These are phyloP conservation scores for Caenorhabditis sp. DNA, from an alignment of 2,888 invertebrate species.

Conservation along the genomic window DNA sequence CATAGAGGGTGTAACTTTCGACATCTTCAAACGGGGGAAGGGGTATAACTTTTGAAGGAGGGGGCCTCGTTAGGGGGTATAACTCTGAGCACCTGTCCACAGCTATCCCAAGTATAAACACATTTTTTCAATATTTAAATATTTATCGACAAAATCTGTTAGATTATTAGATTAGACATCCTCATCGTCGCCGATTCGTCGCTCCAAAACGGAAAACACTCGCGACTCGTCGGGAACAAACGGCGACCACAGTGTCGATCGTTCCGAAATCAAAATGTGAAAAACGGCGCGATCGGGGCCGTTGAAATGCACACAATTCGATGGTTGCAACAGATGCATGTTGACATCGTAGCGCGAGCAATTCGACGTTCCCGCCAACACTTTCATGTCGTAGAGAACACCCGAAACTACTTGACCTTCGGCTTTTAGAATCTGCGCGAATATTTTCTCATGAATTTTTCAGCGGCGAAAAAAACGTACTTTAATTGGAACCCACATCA, in stretches of 20 bases:
- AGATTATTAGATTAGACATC: conserved; percentile 4
- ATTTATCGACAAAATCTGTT: no score
- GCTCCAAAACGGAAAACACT: conserved; percentile 27
- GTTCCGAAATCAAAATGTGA: conserved; percentile 24
- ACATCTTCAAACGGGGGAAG: no score
- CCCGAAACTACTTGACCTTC: conserved; percentile 44
- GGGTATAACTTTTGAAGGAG: no score
- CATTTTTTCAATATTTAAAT: no score
- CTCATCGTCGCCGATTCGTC: conserved; percentile 21
- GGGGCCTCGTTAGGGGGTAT: no score
- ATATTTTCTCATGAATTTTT: background rate
- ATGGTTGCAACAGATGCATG: conserved; percentile 23
- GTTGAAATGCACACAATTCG: conserved; percentile 34
- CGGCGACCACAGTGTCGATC: conserved; percentile 26
- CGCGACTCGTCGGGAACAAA: conserved; percentile 32
- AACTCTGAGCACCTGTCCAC: no score
- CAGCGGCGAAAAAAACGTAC: conserved; percentile 5
- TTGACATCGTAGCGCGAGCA: conserved; percentile 42
- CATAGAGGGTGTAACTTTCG: no score
- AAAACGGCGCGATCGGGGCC: conserved; percentile 33
- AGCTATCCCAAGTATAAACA: no score
- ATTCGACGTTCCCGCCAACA: conserved; percentile 46
- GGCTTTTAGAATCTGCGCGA: conserved; percentile 22
- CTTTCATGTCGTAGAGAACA: conserved; percentile 41
- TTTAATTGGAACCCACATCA: conserved; percentile 45